Evolutionary conservation across 1,140 invertebrate species (phyloP).

Genomic region (Drosophila kurseongensis): DNA sequence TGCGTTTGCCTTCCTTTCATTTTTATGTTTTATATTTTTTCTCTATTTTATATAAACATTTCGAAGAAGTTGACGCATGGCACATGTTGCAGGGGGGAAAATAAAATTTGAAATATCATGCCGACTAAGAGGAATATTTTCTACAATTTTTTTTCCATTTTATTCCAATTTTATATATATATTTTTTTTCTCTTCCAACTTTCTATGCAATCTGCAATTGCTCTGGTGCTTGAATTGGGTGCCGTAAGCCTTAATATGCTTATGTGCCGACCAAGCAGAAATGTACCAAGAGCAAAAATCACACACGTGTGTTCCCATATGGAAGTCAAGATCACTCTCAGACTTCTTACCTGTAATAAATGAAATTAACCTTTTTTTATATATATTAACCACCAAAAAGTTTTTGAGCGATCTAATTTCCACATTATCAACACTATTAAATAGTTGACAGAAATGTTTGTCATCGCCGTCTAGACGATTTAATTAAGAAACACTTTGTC

Average conservation of each 20-base stretch:
- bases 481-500: conserved; percentile 12
- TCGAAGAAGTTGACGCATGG: conserved; percentile 51
- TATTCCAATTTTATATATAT: conserved; percentile 29
- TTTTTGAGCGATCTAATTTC: conserved; percentile 16
- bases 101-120: conserved; percentile 67
- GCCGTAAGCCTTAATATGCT: conserved; percentile 42
- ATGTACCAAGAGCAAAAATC: conserved; percentile 26
- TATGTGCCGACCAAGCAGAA: conserved; percentile 40
- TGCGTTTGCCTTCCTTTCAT: conserved; percentile 11
- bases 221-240: neutral
- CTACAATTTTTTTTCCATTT: conserved; percentile 47
- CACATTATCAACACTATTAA: neutral
- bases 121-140: conserved; percentile 65
- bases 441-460: conserved; percentile 21
- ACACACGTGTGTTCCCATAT: conserved; percentile 12
- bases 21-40: conserved; percentile 34
- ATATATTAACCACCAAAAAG: conserved; percentile 3
- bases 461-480: conserved; percentile 41
- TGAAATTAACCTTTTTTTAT: conserved; percentile 8
- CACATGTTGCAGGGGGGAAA: conserved; percentile 44
- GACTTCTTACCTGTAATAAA: conserved; percentile 29
- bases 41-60: conserved; percentile 50
- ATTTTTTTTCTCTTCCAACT: conserved; percentile 32
- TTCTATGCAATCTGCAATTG: conserved; percentile 34
- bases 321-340: neutral